phyloP scores from a whole-genome alignment of 2,888 invertebrate genomes.

The Lordiphosa fenestrarum region DNA sequence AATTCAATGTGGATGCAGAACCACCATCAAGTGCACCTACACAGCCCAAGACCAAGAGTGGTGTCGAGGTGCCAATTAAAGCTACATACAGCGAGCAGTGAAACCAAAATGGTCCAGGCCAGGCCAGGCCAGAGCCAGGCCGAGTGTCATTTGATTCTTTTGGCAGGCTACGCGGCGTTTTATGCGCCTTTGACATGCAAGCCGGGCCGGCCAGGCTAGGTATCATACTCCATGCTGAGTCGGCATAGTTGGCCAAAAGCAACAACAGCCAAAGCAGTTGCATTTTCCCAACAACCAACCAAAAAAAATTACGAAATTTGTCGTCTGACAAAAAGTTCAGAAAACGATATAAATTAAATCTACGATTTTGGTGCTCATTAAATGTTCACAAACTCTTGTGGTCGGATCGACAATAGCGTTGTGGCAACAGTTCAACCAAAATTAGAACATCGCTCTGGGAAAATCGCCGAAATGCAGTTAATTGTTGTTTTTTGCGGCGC shows the following conservation, averaged over 20 bases:
- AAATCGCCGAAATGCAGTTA: constrained; percentile 62
- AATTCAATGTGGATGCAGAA: background rate
- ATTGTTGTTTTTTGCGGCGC: constrained; percentile 44
- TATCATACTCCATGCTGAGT: constrained; percentile 33
- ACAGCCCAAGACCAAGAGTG: constrained; percentile 25
- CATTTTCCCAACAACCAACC: constrained; percentile 16
- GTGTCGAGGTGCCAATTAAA: constrained; percentile 69
- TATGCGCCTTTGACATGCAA: constrained; percentile 72
- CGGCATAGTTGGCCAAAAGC: constrained; percentile 61
- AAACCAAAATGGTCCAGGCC: constrained; percentile 28
- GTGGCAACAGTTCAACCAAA: constrained; percentile 38
- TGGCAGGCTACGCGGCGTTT: constrained; percentile 43
- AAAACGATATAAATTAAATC: constrained; percentile 71
- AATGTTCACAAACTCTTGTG: constrained; percentile 40
- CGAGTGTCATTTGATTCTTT: constrained; percentile 52
- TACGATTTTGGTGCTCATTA: constrained; percentile 66
- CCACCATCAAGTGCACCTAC: constrained; percentile 34
- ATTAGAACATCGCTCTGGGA: constrained; percentile 71
- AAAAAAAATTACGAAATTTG: constrained; percentile 55
- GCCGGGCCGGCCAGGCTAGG: constrained; percentile 24
- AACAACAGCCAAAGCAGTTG: constrained; percentile 19
- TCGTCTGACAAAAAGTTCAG: constrained; percentile 63
- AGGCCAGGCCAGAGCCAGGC: constrained; percentile 25
- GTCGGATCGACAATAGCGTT: constrained; percentile 12
- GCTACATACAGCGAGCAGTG: constrained; percentile 32